These are phyloP conservation scores for Panopea generosa DNA, from an alignment of 2,888 invertebrate genomes.

Conservation along the genomic window DNA sequence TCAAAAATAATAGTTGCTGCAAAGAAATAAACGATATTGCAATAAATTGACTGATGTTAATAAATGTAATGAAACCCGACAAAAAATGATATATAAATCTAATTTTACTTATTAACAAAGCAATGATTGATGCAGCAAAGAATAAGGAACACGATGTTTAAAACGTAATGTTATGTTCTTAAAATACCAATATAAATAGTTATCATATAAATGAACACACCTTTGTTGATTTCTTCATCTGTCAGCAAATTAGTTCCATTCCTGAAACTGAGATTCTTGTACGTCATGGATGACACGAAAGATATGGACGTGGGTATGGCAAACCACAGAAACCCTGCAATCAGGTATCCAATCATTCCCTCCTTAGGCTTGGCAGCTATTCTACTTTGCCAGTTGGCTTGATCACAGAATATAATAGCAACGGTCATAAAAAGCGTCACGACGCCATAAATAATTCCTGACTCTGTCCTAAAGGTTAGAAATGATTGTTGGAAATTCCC, in stretches of 20 bases:
- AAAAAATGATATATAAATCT: too few relatives aligned
- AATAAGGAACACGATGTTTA: too few relatives aligned
- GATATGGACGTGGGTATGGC: slow-evolving; percentile 81
- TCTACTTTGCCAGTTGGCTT: slow-evolving; percentile 83
- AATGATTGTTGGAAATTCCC: slow-evolving; percentile 71
- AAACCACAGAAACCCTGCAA: slow-evolving; percentile 81
- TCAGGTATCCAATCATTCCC: slow-evolving; percentile 80
- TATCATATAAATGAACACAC: slow-evolving; percentile 24
- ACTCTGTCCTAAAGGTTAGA: slow-evolving; percentile 74
- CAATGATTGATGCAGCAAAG: too few relatives aligned
- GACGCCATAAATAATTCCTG: slow-evolving; percentile 73
- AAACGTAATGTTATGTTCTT: too few relatives aligned
- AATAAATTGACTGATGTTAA: too few relatives aligned
- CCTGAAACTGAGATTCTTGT: slow-evolving; percentile 67
- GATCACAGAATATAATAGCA: slow-evolving; percentile 74
- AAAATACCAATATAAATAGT: too few relatives aligned
- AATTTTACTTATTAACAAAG: too few relatives aligned
- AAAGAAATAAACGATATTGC: too few relatives aligned
- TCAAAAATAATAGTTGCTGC: too few relatives aligned
- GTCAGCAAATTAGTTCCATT: slow-evolving; percentile 66
- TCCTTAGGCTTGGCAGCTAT: slow-evolving; percentile 82
- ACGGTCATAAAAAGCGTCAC: slow-evolving; percentile 69
- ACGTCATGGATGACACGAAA: slow-evolving; percentile 72
- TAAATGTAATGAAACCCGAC: too few relatives aligned
- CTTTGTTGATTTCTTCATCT: slow-evolving; percentile 57